Conservation (phyloP, 1,140 invertebrate genomes). For the Drosophila lini region DNA sequence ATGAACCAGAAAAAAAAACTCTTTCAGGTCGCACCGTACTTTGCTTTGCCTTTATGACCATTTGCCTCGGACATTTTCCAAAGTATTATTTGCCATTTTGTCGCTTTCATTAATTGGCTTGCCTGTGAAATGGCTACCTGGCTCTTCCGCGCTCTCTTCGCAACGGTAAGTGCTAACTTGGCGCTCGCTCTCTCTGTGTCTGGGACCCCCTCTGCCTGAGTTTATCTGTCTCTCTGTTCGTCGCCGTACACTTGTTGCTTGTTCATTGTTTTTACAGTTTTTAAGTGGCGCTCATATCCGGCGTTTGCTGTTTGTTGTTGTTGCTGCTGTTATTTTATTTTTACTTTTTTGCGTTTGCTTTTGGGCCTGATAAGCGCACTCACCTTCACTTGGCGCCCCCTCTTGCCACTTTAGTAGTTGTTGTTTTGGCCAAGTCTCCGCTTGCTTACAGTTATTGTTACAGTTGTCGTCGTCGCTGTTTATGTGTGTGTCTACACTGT, state of each 20-base stretch:
- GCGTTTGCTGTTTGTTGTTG: slow-evolving; percentile 65
- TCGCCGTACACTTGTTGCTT: slow-evolving; percentile 68
- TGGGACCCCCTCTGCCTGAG: slow-evolving; percentile 14
- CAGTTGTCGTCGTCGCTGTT: slow-evolving; percentile 20
- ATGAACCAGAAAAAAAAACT: not conserved
- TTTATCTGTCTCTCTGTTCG: slow-evolving; percentile 12
- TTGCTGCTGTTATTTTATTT: slow-evolving; percentile 33
- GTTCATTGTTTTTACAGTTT: slow-evolving; percentile 79
- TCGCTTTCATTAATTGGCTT: slow-evolving; percentile 77
- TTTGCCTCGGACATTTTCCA: slow-evolving; percentile 24
- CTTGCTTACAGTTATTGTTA: slow-evolving; percentile 38
- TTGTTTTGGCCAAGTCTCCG: slow-evolving; percentile 9
- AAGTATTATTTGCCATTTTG: slow-evolving; percentile 76
- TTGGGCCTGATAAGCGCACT: slow-evolving; percentile 56
- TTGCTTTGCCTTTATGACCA: slow-evolving; percentile 7
- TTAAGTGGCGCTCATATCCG: slow-evolving; percentile 81
- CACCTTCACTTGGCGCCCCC: slow-evolving; percentile 34
- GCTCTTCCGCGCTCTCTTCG: slow-evolving; percentile 31
- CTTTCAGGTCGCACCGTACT: not conserved
- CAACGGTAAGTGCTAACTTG: slow-evolving; percentile 56
- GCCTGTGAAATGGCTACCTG: slow-evolving; percentile 60
- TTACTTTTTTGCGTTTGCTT: slow-evolving; percentile 41
- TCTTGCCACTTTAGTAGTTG: slow-evolving; percentile 31
- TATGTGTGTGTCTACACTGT: slow-evolving; percentile 1
- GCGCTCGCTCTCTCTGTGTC: slow-evolving; percentile 20